Evolutionary conservation across 2,888 invertebrate genomes (phyloP), one percentile per base, ranked within the genome.

Genomic region (Graphium colonna): DNA sequence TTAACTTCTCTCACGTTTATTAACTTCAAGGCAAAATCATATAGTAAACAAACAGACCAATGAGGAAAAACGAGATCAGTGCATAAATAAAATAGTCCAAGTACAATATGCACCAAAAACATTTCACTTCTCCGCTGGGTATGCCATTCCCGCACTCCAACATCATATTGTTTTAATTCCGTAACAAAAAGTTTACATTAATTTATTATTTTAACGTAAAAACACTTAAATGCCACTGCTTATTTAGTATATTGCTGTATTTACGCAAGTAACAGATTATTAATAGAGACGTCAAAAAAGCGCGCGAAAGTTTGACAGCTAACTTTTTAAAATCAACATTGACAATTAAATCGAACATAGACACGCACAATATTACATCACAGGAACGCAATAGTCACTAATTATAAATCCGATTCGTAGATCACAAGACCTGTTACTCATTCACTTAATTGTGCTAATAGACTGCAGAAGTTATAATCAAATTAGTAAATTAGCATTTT

Each of bases 31-130:
- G 33, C 10, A 33, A 9, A 9, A 2, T 0, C 68, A 77, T 65
- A 61, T 68, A 80, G 64, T 78, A 82, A 46, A 79, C 56, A 52
- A 84, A 82, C 9, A 82, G 8, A 12, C 59, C 60, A n/a, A 82
- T 45, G 0, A 81, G 59, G 31, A 76, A 59, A 0, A 69, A 18
- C 7, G 67, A 59, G 1, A 83, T 54, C 1, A 73, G 42, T 0
- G 62, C 77, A 42, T 79, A 82, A 0, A 84, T 57, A 1, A 82
- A 56, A 31, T 77, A 73, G 51, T 85, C 85, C 57, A 84, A 52
- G 46, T 83, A 57, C 9, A 71, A 67, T 3, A 79, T 58, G n/a
- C 67, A 73, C 68, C 75, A 73, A 0, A 68, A 65, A 46, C 65
- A 69, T 8, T 64, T 61, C 5, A 65, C 63, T 16, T 53, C 40